Base-by-base conservation (phyloP, 2,113 vertebrate genomes). In the Protobothrops mucrosquamatus region DNA sequence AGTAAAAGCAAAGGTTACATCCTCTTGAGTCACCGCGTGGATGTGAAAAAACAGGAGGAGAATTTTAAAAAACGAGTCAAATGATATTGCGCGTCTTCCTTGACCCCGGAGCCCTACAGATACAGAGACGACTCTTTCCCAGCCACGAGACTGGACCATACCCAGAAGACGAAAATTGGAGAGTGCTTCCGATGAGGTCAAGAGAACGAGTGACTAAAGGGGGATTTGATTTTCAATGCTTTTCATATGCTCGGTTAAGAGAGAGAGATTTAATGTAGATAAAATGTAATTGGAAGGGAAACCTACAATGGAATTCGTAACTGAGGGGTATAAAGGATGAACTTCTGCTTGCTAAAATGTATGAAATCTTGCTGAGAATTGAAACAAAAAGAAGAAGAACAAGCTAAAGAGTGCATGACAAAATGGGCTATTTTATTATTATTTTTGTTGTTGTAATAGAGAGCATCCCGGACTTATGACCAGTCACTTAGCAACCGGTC, bases 1-100 rank as follows among this genome's bases (percentile, higher is more conserved):
- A 93, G 94, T 94, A 95, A 96, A 51, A 90, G 20, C 12, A 52
- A 20, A 11, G 8, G 43, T 22, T 6, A 52, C 48, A 29, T 24
- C 46, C 7, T 87, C 92, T 90, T 34, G 81, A 64, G n/a, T 24
- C 81, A 12, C 6, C 29, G 3, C 24, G 52, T 26, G 7, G 23
- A 57, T 34, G 15, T 51, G 22, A 59, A 48, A 74, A 92, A 85
- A 7, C 26, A 24, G 43, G 26, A 92, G 43, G 88, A 20, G 2
- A 46, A 89, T 59, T 86, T 43, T 18, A 39, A 6, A 14, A 24
- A 51, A 86, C 4, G 3, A 52, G 85, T 4, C 26, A 0, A 55
- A 46, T 15, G 12, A 22, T 39, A 43, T 22, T 39, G 3, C 18
- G 6, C 3, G 7, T 39, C 15, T 39, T 81, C 34, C n/a, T 81